Conservation (phyloP, 2,888 invertebrate genomes). For the Polydrusus cervinus region DNA sequence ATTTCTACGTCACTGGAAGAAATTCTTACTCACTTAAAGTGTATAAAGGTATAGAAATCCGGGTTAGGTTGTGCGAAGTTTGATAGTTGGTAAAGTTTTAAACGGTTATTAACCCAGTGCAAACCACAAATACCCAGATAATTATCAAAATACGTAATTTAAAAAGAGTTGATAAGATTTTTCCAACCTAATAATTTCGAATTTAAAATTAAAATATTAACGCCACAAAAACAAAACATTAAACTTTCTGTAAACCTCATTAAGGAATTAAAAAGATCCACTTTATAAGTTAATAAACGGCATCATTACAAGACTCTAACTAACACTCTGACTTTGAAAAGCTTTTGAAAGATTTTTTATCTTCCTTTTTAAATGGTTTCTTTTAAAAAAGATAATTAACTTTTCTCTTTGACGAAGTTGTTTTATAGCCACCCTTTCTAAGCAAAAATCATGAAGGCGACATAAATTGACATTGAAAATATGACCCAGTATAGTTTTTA, state of each 20-base stretch:
- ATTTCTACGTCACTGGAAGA: too few species aligned
- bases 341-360: constrained; percentile 3
- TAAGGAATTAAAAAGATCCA: constrained; percentile 15
- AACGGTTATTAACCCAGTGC: background rate
- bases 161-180: background rate
- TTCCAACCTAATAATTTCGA: background rate
- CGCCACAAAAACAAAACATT: constrained; percentile 2
- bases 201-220: background rate
- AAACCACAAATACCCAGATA: background rate
- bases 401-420: background rate
- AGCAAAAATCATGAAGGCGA: background rate
- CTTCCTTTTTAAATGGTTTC: background rate
- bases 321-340: constrained; percentile 4
- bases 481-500: too few species aligned
- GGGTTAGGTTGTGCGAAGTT: constrained; percentile 3
- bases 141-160: background rate
- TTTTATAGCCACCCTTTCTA: background rate
- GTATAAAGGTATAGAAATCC: background rate
- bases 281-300: constrained; percentile 17
- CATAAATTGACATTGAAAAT: too few species aligned
- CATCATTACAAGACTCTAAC: background rate
- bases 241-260: constrained; percentile 22
- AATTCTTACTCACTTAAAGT: background rate
- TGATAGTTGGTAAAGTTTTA: background rate
- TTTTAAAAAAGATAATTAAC: constrained; percentile 10